These are phyloP conservation scores for Philopotamus ludificatus DNA, from an alignment of 1,140 invertebrate genomes.

Conservation along the genomic window DNA sequence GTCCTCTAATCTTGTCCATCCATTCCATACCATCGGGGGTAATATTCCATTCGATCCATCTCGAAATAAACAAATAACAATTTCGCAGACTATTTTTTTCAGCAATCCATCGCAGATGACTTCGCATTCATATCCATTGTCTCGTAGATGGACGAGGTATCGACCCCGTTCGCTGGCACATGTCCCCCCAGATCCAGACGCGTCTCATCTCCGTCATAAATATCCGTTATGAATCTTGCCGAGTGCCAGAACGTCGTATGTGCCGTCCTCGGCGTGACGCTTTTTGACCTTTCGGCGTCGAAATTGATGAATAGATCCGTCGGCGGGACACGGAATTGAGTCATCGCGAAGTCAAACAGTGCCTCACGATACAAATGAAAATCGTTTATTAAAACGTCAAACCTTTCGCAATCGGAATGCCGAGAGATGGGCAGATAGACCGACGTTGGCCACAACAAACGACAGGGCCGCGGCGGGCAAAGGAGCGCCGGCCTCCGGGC, in stretches of 20 bases:
- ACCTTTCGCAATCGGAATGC: constrained; percentile 38
- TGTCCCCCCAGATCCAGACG: no score
- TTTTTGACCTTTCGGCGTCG: background rate
- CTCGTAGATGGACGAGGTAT: no score
- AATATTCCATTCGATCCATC: no score
- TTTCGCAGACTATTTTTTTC: no score
- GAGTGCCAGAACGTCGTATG: background rate
- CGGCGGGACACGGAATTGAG: constrained; percentile 13
- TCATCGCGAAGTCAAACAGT: constrained; percentile 27
- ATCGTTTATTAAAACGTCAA: constrained; percentile 42
- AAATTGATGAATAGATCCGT: background rate
- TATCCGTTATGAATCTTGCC: background rate
- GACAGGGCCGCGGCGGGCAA: background rate
- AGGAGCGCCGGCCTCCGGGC: background rate
- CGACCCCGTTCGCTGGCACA: no score
- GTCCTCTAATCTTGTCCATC: no score
- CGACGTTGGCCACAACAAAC: constrained; percentile 33
- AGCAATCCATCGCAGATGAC: no score
- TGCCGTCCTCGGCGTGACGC: background rate
- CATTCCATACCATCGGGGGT: no score
- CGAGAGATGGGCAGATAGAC: constrained; percentile 35
- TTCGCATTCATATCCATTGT: no score
- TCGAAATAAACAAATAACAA: no score
- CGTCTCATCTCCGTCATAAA: no score
- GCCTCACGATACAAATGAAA: constrained; percentile 40